These are phyloP conservation scores for Pitta sordida DNA, from an alignment of 2,113 vertebrate species.

Conservation along the genomic window DNA sequence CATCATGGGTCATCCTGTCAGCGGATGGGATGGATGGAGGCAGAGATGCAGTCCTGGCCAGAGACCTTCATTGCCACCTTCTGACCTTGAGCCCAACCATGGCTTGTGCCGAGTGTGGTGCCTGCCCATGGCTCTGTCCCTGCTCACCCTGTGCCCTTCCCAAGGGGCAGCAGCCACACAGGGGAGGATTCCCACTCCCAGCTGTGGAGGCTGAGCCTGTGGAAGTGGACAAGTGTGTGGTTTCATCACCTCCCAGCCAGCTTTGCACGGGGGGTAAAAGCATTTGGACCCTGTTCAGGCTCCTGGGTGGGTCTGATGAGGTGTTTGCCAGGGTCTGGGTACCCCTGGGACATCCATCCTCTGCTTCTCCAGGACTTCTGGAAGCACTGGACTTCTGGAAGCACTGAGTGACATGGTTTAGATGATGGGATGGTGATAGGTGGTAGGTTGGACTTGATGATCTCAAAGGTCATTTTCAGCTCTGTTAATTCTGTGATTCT, in stretches of 20 bases:
- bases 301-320: rapidly evolving
- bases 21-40: background rate
- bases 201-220: background rate
- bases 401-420: no score
- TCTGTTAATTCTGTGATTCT: no score
- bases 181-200: background rate
- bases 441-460: no score
- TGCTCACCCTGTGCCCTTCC: background rate
- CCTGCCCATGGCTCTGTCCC: background rate
- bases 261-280: rapidly evolving
- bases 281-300: rapidly evolving
- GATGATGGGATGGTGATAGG: no score
- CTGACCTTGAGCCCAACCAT: background rate
- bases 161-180: background rate
- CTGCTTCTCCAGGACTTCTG: background rate
- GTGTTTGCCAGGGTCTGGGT: background rate
- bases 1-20: no score
- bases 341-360: rapidly evolving
- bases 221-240: background rate
- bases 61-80: background rate
- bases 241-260: background rate
- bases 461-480: no score
- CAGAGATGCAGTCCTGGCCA: background rate
- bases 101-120: background rate
- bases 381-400: no score